These are phyloP conservation scores for Acanthopagrus latus DNA, from an alignment of 2,797 vertebrate genomes.

Conservation along the genomic window DNA sequence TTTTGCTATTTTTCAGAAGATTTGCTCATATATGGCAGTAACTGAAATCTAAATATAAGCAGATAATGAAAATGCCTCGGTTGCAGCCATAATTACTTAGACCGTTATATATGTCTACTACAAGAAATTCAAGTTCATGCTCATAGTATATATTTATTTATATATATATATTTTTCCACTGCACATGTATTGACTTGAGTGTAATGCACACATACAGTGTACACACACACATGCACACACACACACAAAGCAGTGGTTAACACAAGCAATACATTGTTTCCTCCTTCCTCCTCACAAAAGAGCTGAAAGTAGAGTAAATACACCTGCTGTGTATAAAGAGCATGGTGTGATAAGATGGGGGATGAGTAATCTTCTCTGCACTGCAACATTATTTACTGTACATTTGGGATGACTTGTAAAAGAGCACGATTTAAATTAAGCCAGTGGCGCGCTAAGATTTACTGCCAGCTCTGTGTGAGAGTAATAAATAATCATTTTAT, in stretches of 20 bases:
- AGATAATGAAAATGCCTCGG: too few species aligned
- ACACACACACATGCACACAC: constrained; percentile 26
- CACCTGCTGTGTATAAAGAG: constrained; percentile 60
- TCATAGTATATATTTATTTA: too few species aligned
- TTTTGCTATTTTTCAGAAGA: neutral
- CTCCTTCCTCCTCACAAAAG: constrained; percentile 31
- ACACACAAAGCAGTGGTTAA: constrained; percentile 11
- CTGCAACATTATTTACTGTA: constrained; percentile 14
- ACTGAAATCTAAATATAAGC: too few species aligned
- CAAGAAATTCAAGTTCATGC: neutral
- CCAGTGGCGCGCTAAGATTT: constrained; percentile 33
- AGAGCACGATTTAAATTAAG: constrained; percentile 26
- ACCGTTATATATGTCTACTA: neutral
- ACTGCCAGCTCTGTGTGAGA: constrained; percentile 17
- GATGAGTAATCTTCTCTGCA: neutral
- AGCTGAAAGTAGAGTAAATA: constrained; percentile 57
- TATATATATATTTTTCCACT: neutral
- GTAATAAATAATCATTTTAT: constrained; percentile 66
- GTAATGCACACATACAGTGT: constrained; percentile 4
- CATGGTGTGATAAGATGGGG: constrained; percentile 26
- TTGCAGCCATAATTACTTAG: neutral
- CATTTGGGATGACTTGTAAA: constrained; percentile 14
- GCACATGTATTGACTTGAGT: constrained; percentile 34
- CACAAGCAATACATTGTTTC: constrained; percentile 29
- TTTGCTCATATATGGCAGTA: neutral